Evolutionary conservation across 2,888 invertebrate genomes (phyloP).

Genomic region (Schrankia costaestrigalis): DNA sequence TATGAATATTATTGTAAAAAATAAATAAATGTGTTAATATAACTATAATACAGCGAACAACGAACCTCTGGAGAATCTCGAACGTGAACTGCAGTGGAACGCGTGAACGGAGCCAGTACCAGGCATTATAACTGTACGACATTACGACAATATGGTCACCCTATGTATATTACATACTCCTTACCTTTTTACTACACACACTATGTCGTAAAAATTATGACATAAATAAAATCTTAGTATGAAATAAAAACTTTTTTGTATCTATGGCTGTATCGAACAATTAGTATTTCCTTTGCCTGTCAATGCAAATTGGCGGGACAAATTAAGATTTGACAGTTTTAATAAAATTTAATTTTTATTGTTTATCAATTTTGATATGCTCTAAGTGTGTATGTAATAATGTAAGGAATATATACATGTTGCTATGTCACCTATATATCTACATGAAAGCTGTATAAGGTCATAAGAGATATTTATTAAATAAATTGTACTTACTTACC

Average conservation of each 20-base stretch:
- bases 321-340: too few species aligned
- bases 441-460: slow-evolving; percentile 15
- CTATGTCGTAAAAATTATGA: background rate
- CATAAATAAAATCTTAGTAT: background rate
- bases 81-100: slow-evolving; percentile 70
- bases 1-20: too few species aligned
- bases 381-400: slow-evolving; percentile 1
- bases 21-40: slow-evolving; percentile 11
- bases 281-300: too few species aligned
- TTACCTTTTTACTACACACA: background rate
- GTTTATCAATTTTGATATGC: too few species aligned
- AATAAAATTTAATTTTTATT: too few species aligned
- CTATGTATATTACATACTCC: slow-evolving; percentile 1
- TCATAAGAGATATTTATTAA: too few species aligned
- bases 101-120: slow-evolving; percentile 44
- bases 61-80: slow-evolving; percentile 77
- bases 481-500: too few species aligned
- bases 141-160: slow-evolving; percentile 9
- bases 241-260: background rate
- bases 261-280: background rate
- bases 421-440: slow-evolving; percentile 10
- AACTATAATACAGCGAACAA: slow-evolving; percentile 62
- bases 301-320: too few species aligned
- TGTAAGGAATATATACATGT: slow-evolving; percentile 4
- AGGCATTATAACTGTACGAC: slow-evolving; percentile 16